Conservation (phyloP, 2,888 invertebrate species). For the Neoascia interrupta region DNA sequence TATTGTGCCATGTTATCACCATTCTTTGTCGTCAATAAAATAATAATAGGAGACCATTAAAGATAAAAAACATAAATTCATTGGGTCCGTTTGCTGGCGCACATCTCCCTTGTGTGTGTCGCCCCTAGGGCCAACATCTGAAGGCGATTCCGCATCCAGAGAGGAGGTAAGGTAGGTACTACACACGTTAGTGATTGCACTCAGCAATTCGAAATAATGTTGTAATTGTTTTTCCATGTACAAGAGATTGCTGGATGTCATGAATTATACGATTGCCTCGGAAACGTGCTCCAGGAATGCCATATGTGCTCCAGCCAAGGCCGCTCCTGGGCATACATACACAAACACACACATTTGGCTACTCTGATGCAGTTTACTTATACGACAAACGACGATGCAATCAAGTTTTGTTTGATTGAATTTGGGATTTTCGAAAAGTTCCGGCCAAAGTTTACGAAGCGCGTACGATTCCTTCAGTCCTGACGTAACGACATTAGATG, state of each 20-base stretch:
- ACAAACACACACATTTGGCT: slow-evolving; percentile 8
- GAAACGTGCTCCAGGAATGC: slow-evolving; percentile 37
- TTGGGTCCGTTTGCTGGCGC: slow-evolving; percentile 14
- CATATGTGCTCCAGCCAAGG: slow-evolving; percentile 40
- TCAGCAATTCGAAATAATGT: slow-evolving; percentile 56
- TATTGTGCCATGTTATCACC: slow-evolving; percentile 62
- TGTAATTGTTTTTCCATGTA: slow-evolving; percentile 68
- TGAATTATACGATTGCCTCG: slow-evolving; percentile 64
- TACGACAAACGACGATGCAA: slow-evolving; percentile 57
- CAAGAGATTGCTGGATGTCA: slow-evolving; percentile 55
- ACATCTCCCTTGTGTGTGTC: not conserved
- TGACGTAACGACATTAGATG: slow-evolving; percentile 29
- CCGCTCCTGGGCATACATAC: slow-evolving; percentile 9
- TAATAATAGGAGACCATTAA: slow-evolving; percentile 64
- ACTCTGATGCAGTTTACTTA: slow-evolving; percentile 23
- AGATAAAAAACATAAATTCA: slow-evolving; percentile 63
- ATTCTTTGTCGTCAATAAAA: slow-evolving; percentile 65
- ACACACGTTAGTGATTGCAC: slow-evolving; percentile 42
- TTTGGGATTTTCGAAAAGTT: slow-evolving; percentile 48
- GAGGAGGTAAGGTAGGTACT: too few relatives aligned
- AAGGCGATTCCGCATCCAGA: not conserved
- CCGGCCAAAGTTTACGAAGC: slow-evolving; percentile 11
- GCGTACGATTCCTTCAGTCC: not conserved
- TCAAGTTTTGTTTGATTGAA: slow-evolving; percentile 63
- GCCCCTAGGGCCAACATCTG: not conserved